Evolutionary conservation across 2,888 invertebrate species (phyloP).

Genomic region (Leucania comma): DNA sequence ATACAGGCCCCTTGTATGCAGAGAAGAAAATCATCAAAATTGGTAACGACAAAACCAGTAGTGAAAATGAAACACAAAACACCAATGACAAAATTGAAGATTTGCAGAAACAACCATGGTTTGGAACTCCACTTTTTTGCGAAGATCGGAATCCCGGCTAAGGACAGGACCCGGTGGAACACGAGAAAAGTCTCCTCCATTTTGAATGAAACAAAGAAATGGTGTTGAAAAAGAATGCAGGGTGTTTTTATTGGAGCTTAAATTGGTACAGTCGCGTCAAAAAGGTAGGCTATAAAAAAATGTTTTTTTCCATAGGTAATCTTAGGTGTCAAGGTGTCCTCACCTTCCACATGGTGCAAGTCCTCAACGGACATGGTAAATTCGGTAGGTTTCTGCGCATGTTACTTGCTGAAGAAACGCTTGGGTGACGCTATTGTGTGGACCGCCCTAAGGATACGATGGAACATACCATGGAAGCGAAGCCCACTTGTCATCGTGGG

Average conservation of each 20-base stretch:
- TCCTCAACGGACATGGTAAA: too few relatives aligned
- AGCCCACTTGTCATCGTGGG: too few relatives aligned
- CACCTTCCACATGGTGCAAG: too few relatives aligned
- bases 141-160: slow-evolving; percentile 81
- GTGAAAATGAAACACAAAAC: slow-evolving; percentile 80
- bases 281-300: neutral
- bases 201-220: slow-evolving; percentile 42
- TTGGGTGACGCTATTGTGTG: too few relatives aligned
- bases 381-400: too few relatives aligned
- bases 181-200: slow-evolving; percentile 79
- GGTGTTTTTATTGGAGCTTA: slow-evolving; percentile 60
- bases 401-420: too few relatives aligned
- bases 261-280: slow-evolving; percentile 65
- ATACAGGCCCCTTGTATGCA: slow-evolving; percentile 86
- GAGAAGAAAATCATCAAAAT: slow-evolving; percentile 71
- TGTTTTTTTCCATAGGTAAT: neutral
- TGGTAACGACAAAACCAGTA: slow-evolving; percentile 75
- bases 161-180: slow-evolving; percentile 79
- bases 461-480: too few relatives aligned
- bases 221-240: slow-evolving; percentile 37
- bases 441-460: too few relatives aligned
- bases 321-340: too few relatives aligned
- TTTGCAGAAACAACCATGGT: slow-evolving; percentile 77
- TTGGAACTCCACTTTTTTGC: slow-evolving; percentile 77
- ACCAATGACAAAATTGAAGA: slow-evolving; percentile 78